Evolutionary conservation across 1,140 invertebrate genomes (phyloP).

Genomic region (Danaus melanippus): DNA sequence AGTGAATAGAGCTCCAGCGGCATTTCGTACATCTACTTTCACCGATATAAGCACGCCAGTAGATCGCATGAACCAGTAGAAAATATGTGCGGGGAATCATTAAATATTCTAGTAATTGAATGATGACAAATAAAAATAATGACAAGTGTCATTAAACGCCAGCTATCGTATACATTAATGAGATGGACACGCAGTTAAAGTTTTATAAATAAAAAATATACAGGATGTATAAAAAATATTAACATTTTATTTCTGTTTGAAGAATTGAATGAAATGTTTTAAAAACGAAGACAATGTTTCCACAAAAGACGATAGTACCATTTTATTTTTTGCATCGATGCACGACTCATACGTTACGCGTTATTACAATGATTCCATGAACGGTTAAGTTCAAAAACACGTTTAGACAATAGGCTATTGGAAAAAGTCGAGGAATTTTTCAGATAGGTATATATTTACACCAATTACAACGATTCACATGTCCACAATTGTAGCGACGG

Average conservation of each 20-base stretch:
- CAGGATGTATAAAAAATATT: too few relatives aligned
- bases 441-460: constrained; percentile 5
- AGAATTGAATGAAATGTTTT: too few relatives aligned
- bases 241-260: too few relatives aligned
- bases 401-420: constrained; percentile 47
- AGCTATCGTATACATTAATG: too few relatives aligned
- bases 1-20: constrained; percentile 28
- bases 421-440: constrained; percentile 40
- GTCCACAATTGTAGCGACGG: too few relatives aligned
- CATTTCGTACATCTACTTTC: constrained; percentile 61
- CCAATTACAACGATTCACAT: too few relatives aligned
- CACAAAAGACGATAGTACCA: constrained; percentile 2
- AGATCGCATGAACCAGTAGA: constrained; percentile 39
- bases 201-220: too few relatives aligned
- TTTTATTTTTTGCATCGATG: constrained; percentile 5
- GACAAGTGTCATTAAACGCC: too few relatives aligned
- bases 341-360: not conserved
- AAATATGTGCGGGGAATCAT: constrained; percentile 32
- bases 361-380: constrained; percentile 31
- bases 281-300: not conserved
- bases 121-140: too few relatives aligned
- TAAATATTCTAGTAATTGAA: not conserved
- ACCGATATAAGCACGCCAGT: constrained; percentile 53
- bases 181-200: too few relatives aligned
- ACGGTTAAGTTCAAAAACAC: constrained; percentile 35